Base-by-base conservation (phyloP, 2,888 invertebrate genomes). In the Xanthorhoe spadicearia region DNA sequence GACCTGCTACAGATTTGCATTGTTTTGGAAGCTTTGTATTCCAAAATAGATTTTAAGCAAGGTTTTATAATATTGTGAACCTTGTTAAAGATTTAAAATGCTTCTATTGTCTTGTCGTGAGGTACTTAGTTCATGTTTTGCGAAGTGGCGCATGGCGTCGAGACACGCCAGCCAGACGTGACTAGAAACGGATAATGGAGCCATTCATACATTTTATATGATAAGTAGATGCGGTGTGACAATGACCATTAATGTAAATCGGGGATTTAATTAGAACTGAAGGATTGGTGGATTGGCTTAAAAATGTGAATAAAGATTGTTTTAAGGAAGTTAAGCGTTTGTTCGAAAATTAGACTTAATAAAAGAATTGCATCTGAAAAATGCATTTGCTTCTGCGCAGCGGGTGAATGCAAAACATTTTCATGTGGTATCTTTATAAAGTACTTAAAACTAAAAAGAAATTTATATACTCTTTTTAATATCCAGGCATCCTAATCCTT, bases 191-290 rank as follows among this genome's bases (percentile, higher is more conserved):
- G 58, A 64, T 60, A 65, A 65, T 66, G 61, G 62, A 57, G 19
- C 53, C 69, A 70, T 71, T 70, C 72, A 72, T 74, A 70, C 64
- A 70, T 71, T 72, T 74, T 68, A 71, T 72, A 74, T 74, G 74
- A 67, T 69, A 74, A 69, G 70, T 70, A 68, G 69, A 63, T 68
- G 59, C 69, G 65, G 63, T 65, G 70, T 61, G 72, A 68, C 68
- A 67, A 68, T 64, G 68, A 68, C 61, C 68, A 56, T 69, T 64
- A 62, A 66, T 64, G 64, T 67, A 69, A 63, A 68, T 71, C 64
- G 59, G 56, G 68, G 64, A 61, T 64, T 64, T n/a, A n/a, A n/a
- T n/a, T 61, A 54, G 58, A 58, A 49, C 53, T 50, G 49, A 53
- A 53, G 60, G 38, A 50, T 32, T 53, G 35, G 54, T 46, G 23